Base-by-base conservation (phyloP, 1,140 invertebrate species). In the Aplysia californica region DNA sequence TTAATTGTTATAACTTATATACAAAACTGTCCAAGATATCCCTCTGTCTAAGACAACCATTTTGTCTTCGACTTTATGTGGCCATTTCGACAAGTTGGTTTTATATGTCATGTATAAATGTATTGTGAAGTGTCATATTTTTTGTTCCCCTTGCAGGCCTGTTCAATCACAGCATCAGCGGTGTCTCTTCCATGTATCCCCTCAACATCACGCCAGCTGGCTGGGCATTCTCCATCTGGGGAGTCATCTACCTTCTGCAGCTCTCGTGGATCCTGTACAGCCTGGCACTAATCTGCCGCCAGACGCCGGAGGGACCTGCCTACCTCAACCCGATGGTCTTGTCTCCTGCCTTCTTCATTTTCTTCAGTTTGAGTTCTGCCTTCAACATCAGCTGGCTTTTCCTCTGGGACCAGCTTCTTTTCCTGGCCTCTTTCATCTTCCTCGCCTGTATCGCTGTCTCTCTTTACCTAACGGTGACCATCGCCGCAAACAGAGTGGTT, bases 191-290 rank as follows among this genome's bases (percentile, higher is more conserved):
- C 61, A n/a, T 58, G 38, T 85, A 77, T 66, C 68, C 77, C 55
- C 66, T 85, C 2, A 75, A 87, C 29, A 81, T 88, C 26, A 88
- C 87, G 18, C 87, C 87, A 35, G 82, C 85, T 15, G 82, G 82
- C 26, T 86, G 82, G 81, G 84, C 86, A 10, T 88, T 88, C 73
- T 77, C 79, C 29, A 86, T 87, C 31, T 88, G 87, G 87, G 83
- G 81, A 2, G 50, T 87, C 33, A 88, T 88, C 29, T 88, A 88
- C 72, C 50, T 82, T 3, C 84, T 85, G 82, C 85, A 88, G 75
- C 71, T 75, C 26, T 4, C 80, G 1, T 84, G 80, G 81, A 65
- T 84, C 21, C 26, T 87, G n/a, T 86, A 86, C 76, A 70, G 68
- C 41, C 21, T 85, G n/a, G 75, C 77, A 10, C 69, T 79, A 10